phyloP scores from a whole-genome alignment of 2,888 invertebrate species.

The Caenorhabditis sp. region DNA sequence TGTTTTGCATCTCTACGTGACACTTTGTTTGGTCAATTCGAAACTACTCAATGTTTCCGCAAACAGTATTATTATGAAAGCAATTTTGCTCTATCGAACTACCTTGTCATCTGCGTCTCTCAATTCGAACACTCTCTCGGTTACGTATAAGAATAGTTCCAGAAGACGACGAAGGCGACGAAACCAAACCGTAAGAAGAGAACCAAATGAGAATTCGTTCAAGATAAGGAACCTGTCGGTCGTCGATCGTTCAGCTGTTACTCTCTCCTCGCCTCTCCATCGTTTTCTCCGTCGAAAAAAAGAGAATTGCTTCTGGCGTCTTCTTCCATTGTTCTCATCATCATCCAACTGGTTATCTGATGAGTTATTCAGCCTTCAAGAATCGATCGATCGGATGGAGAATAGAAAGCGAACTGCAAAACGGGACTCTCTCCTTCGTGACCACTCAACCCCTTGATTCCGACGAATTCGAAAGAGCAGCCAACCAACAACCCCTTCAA shows the following conservation, averaged over 20 bases:
- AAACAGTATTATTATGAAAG: too few species aligned
- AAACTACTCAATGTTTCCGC: too few species aligned
- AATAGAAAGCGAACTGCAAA: conserved; percentile 48
- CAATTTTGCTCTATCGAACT: too few species aligned
- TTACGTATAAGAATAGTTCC: too few species aligned
- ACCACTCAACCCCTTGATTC: conserved; percentile 11
- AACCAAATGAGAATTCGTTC: neutral
- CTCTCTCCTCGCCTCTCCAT: conserved; percentile 1
- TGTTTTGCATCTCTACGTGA: too few species aligned
- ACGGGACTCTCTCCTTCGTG: too few species aligned
- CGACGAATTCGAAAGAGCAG: conserved; percentile 11
- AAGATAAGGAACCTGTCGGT: conserved; percentile 27
- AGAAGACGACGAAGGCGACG: too few species aligned
- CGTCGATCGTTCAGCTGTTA: conserved; percentile 18
- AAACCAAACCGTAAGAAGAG: neutral
- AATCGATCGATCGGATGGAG: neutral
- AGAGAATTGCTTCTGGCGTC: neutral
- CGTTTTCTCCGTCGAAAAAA: conserved; percentile 17
- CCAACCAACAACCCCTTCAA: conserved; percentile 33
- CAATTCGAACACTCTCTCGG: too few species aligned
- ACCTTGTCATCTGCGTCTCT: too few species aligned
- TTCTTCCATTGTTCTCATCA: neutral
- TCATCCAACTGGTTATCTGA: conserved; percentile 31
- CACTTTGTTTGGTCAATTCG: too few species aligned
- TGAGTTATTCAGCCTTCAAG: conserved; percentile 23